Percentiles rank a stretch among this genome's conserved stretches.
Evolutionary conservation across 2,797 vertebrate genomes (phyloP).

Genomic region (Sebastes hubbsi): DNA sequence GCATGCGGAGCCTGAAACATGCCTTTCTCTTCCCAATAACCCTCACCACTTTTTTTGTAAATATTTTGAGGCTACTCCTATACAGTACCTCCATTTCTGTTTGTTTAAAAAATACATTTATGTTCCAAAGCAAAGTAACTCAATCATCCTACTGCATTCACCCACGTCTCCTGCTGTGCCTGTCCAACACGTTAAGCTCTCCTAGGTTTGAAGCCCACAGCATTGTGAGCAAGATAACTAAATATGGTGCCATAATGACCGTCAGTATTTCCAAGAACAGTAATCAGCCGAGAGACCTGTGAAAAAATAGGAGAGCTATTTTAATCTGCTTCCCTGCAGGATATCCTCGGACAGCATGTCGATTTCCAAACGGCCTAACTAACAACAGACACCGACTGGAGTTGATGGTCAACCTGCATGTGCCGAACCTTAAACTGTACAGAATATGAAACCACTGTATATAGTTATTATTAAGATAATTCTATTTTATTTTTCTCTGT

Average conservation of each 20-base stretch:
- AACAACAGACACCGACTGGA: conserved; percentile 5
- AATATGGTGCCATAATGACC: conserved; percentile 19
- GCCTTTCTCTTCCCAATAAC: conserved; percentile 63
- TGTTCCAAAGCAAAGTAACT: background rate
- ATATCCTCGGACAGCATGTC: conserved; percentile 73
- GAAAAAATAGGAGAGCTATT: conserved; percentile 65
- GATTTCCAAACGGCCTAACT: conserved; percentile 49
- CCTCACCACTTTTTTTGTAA: conserved; percentile 32
- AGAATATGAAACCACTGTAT: background rate
- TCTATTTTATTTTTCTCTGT: background rate
- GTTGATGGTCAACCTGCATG: background rate
- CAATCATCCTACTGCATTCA: background rate
- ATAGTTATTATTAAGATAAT: background rate
- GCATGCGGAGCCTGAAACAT: conserved; percentile 74
- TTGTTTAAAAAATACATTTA: background rate
- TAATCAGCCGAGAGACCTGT: conserved; percentile 41
- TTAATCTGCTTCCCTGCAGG: conserved; percentile 74
- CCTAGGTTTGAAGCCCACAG: background rate
- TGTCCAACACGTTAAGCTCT: background rate
- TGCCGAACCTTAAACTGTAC: background rate
- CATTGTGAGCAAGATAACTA: conserved; percentile 12
- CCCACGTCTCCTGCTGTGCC: background rate
- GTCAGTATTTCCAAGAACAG: conserved; percentile 45
- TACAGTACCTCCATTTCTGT: background rate
- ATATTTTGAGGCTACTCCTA: conserved; percentile 7